phyloP scores from a whole-genome alignment of 2,113 vertebrate species.

The Anoura caudifer region DNA sequence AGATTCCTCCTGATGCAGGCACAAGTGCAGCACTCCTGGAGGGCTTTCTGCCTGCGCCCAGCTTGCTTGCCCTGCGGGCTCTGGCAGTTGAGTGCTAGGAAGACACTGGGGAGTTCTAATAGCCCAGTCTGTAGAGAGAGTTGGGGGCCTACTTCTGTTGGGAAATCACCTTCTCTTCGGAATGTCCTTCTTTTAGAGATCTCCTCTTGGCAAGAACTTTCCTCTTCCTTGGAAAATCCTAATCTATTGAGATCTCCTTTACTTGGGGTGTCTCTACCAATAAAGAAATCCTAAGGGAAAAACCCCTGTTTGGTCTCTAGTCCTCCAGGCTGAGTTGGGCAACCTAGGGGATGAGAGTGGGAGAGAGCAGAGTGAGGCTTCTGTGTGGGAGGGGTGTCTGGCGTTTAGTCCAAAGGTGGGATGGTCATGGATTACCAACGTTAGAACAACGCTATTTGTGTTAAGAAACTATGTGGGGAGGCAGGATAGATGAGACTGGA shows the following conservation, averaged over 20 bases:
- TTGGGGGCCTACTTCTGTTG: neutral
- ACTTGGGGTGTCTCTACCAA: neutral
- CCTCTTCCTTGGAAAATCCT: neutral
- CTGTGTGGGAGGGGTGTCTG: neutral
- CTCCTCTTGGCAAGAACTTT: neutral
- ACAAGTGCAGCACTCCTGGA: fast-evolving
- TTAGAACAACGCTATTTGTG: neutral
- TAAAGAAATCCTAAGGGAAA: neutral
- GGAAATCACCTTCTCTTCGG: neutral
- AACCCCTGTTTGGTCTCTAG: neutral
- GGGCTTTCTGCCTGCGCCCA: neutral
- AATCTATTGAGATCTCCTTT: neutral
- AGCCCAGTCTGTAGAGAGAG: neutral
- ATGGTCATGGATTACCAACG: neutral
- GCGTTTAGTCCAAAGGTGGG: neutral
- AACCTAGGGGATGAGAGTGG: neutral
- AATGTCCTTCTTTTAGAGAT: neutral
- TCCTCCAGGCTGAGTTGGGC: neutral
- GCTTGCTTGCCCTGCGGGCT: fast-evolving
- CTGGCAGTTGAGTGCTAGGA: neutral
- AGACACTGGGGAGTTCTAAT: neutral
- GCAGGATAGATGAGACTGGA: neutral
- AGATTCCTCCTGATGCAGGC: neutral
- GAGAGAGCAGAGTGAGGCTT: neutral
- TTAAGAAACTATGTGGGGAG: neutral